These are phyloP conservation scores for Dasyurus viverrinus DNA, from an alignment of 2,113 vertebrate genomes.

Conservation along the genomic window DNA sequence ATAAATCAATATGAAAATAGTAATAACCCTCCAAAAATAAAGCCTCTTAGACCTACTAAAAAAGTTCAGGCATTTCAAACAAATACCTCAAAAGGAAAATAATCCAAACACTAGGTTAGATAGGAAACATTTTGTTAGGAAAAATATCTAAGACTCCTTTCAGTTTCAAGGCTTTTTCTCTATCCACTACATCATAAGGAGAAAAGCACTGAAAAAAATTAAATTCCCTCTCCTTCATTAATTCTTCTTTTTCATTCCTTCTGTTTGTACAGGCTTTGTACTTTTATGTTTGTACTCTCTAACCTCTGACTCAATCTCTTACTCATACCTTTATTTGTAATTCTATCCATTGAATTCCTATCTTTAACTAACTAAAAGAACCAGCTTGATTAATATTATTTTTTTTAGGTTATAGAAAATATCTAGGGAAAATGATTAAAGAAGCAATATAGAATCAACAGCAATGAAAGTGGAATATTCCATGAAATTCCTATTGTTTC, in stretches of 20 bases:
- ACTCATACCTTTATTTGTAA: not conserved
- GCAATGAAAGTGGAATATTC: not conserved
- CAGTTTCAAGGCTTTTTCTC: not conserved
- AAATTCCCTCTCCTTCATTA: not conserved
- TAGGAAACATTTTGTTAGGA: no score
- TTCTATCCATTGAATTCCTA: not conserved
- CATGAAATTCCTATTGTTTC: not conserved
- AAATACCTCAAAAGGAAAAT: no score
- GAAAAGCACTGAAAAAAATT: not conserved
- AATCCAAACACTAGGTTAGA: no score
- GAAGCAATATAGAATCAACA: not conserved
- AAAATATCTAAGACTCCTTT: not conserved
- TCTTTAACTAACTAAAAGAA: not conserved
- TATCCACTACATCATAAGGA: not conserved
- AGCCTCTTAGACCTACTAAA: no score
- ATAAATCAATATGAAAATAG: no score
- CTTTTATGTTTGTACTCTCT: not conserved
- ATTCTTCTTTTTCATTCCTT: not conserved
- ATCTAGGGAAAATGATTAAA: not conserved
- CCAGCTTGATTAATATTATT: not conserved
- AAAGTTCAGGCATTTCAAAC: no score
- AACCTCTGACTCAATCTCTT: not conserved
- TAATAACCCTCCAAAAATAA: no score
- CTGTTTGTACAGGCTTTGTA: not conserved
- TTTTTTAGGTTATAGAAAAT: not conserved